Evolutionary conservation across 2,888 invertebrate species (phyloP).

Genomic region (Eupithecia subumbrata): DNA sequence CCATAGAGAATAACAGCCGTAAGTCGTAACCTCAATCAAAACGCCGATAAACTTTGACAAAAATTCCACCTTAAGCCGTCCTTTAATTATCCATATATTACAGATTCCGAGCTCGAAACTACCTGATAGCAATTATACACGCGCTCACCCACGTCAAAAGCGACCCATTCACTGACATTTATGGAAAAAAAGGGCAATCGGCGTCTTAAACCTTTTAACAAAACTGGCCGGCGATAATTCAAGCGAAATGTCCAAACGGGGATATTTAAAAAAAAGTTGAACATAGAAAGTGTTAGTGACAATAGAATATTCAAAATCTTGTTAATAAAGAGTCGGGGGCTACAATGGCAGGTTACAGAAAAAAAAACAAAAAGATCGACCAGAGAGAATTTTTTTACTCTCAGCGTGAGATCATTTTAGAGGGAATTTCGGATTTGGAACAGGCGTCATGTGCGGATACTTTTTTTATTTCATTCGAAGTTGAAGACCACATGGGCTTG

Average conservation of each 20-base stretch:
- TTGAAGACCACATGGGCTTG: slow-evolving; percentile 49
- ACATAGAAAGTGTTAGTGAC: slow-evolving; percentile 83
- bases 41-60: slow-evolving; percentile 82
- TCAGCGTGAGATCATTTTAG: slow-evolving; percentile 82
- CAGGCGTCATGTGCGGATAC: slow-evolving; percentile 76
- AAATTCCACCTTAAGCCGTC: slow-evolving; percentile 82
- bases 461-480: slow-evolving; percentile 56
- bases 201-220: slow-evolving; percentile 79
- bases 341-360: slow-evolving; percentile 63
- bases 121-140: slow-evolving; percentile 83
- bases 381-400: slow-evolving; percentile 69
- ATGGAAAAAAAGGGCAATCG: slow-evolving; percentile 73
- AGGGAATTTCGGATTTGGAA: slow-evolving; percentile 78
- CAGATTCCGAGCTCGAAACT: slow-evolving; percentile 73
- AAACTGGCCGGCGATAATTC: slow-evolving; percentile 82
- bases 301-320: slow-evolving; percentile 83
- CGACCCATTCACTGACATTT: slow-evolving; percentile 74
- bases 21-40: slow-evolving; percentile 83
- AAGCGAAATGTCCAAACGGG: slow-evolving; percentile 83
- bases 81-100: slow-evolving; percentile 84
- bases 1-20: slow-evolving; percentile 53
- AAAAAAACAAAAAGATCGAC: slow-evolving; percentile 70
- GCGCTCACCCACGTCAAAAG: slow-evolving; percentile 82
- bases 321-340: slow-evolving; percentile 79
- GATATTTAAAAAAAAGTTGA: slow-evolving; percentile 72